Evolutionary conservation across 2,113 vertebrate species (phyloP).

Genomic region (Cromileptes altivelis): DNA sequence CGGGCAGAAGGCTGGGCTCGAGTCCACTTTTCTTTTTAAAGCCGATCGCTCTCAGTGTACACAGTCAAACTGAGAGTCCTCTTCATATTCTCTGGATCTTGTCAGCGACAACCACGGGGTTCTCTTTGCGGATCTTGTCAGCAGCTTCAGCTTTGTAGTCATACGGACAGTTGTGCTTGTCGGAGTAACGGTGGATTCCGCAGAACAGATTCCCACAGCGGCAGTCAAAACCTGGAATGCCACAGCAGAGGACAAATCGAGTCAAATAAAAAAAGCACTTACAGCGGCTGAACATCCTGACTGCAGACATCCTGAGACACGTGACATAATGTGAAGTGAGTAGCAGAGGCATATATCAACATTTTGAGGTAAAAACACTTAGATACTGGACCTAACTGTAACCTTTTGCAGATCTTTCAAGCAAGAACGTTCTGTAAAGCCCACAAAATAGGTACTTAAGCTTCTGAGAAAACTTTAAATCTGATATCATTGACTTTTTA

Average conservation of each 20-base stretch:
- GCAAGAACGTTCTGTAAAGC: not conserved
- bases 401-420: not conserved
- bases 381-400: too few relatives aligned
- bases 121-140: constrained; percentile 92
- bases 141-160: constrained; percentile 92
- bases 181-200: constrained; percentile 91
- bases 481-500: too few relatives aligned
- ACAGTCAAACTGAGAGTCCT: constrained; percentile 55
- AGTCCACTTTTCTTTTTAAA: constrained; percentile 58
- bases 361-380: not conserved
- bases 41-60: constrained; percentile 43
- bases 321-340: not conserved
- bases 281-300: not conserved
- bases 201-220: constrained; percentile 93
- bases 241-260: not conserved
- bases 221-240: constrained; percentile 88
- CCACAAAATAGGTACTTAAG: too few relatives aligned
- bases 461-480: too few relatives aligned
- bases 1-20: constrained; percentile 57
- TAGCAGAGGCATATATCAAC: too few relatives aligned
- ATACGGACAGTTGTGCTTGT: constrained; percentile 91
- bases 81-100: constrained; percentile 94
- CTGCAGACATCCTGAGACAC: not conserved
- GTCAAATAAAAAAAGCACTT: not conserved
- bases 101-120: constrained; percentile 90